Base-by-base conservation (phyloP, 23 tunicate species). In the Pegea sp. region DNA sequence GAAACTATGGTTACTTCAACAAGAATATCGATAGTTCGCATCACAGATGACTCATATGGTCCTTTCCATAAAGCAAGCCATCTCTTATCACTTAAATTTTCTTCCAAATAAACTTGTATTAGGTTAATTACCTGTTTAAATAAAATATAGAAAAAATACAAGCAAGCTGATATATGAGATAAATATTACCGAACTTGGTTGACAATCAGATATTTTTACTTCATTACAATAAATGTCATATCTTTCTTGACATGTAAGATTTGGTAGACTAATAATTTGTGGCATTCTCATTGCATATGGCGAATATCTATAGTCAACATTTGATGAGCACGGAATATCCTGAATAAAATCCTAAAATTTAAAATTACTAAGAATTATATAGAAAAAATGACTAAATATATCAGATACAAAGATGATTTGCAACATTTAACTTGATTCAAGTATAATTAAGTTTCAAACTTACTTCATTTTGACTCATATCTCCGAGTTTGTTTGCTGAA, bases 31-130 rank as follows among this genome's bases (percentile, higher is more conserved):
- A 84, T 71, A 48, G 80, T 75, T 32, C 54, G 42, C 5, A 63
- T 56, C 28, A 61, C 53, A 52, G 31, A 34, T 22, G 63, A 65
- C 28, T 66, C 69, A 48, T 72, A 84, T 3, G 75, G 71, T 1
- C 84, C 80, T 59, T 69, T 84, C 95, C 95, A 84, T 13, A 84
- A 34, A 19, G 95, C 95, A 28, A 84, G 48, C 95, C 95, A 84
- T 26, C 68, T 73, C 51, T 71, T 73, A 42, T 74, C 68, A 64
- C 52, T 63, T 19, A 84, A 44, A 22, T 66, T 62, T 63, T 84
- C 95, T 56, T 84, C 95, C 25, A 84, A 13, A 57, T 84, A 73
- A 6, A 52, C 42, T 53, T 84, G 76, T 26, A 84, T 75, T 44
- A 72, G 63, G 44, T 55, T 59, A 58, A 73, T 13, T 18, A 84